phyloP scores from a whole-genome alignment of 2,888 invertebrate genomes.

The Apodemia hepburni region DNA sequence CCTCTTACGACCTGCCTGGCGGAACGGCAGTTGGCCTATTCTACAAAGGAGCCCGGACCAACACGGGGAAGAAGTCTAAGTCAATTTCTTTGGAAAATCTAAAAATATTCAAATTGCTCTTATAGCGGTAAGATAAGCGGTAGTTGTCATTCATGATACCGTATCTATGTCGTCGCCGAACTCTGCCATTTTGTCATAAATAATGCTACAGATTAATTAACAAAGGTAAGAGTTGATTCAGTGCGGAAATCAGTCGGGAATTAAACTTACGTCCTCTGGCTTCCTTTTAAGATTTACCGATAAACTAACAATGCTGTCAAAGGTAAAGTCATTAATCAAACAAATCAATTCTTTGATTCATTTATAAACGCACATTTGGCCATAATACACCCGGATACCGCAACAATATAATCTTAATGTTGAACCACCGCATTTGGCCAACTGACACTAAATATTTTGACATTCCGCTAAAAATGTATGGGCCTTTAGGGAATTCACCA shows the following conservation, averaged over 20 bases:
- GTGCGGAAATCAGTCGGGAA: not conserved
- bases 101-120: too few species aligned
- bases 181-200: too few species aligned
- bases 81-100: too few species aligned
- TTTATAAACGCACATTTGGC: constrained; percentile 53
- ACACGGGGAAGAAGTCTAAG: too few species aligned
- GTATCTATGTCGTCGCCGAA: too few species aligned
- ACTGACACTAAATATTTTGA: constrained; percentile 78
- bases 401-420: constrained; percentile 67
- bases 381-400: constrained; percentile 51
- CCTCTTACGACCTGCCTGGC: too few species aligned
- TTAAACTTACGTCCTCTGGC: not conserved
- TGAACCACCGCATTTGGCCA: constrained; percentile 66
- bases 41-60: too few species aligned
- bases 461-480: constrained; percentile 64
- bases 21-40: too few species aligned
- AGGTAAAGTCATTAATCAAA: constrained; percentile 26
- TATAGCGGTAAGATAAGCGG: too few species aligned
- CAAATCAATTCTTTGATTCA: constrained; percentile 24
- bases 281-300: not conserved
- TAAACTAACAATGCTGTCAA: constrained; percentile 6
- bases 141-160: too few species aligned
- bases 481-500: constrained; percentile 58
- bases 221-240: too few species aligned
- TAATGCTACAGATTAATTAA: too few species aligned